Conservation (phyloP, 2,797 vertebrate species). For the Zalophus californianus region DNA sequence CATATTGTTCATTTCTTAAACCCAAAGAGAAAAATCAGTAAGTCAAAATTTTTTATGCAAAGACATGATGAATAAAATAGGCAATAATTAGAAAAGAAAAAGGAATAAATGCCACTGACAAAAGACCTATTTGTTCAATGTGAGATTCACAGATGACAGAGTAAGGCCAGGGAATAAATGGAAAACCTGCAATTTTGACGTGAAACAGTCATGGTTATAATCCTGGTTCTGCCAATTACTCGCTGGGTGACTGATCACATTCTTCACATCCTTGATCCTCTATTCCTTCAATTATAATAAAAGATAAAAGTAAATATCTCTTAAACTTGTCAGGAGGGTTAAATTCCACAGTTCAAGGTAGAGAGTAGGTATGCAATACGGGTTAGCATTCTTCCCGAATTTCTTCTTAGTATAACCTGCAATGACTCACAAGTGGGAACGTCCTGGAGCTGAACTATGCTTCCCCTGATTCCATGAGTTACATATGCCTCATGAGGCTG, state of each 20-base stretch:
- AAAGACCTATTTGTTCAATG: background rate
- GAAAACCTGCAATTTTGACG: background rate
- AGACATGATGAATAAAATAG: background rate
- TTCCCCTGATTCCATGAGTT: background rate
- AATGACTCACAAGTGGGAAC: background rate
- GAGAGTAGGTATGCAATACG: background rate
- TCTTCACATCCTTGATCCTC: background rate
- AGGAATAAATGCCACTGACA: background rate
- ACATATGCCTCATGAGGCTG: background rate
- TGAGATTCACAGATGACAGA: background rate
- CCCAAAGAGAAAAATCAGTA: constrained; percentile 45
- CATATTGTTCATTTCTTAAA: background rate
- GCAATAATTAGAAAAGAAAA: background rate
- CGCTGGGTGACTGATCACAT: background rate
- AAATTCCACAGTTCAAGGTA: constrained; percentile 30
- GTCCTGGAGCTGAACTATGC: background rate
- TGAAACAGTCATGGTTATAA: background rate
- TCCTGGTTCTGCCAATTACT: background rate
- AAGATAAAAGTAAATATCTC: constrained; percentile 6
- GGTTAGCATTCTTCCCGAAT: background rate
- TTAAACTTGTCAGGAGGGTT: background rate
- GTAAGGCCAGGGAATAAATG: background rate
- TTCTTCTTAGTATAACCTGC: background rate
- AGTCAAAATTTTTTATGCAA: constrained; percentile 24
- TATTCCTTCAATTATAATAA: background rate